Conservation (phyloP, 2,888 invertebrate genomes). For the Apocheima hispidaria region DNA sequence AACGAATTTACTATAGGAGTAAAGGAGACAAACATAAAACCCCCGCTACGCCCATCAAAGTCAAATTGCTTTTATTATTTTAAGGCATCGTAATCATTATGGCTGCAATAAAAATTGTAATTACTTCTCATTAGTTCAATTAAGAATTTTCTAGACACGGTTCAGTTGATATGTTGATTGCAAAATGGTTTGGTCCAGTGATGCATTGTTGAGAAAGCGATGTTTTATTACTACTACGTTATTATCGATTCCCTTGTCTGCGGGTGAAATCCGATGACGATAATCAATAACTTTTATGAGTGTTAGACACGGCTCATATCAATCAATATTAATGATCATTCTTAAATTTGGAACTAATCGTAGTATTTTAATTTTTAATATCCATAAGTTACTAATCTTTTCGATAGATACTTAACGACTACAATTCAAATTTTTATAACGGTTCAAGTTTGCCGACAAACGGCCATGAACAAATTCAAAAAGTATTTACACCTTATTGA, state of each 20-base stretch:
- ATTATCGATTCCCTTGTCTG: slow-evolving; percentile 70
- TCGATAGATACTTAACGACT: slow-evolving; percentile 61
- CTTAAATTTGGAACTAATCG: slow-evolving; percentile 81
- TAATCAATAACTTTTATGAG: slow-evolving; percentile 77
- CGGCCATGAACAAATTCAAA: slow-evolving; percentile 52
- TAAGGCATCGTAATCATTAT: slow-evolving; percentile 86
- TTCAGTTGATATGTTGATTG: slow-evolving; percentile 82
- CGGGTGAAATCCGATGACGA: slow-evolving; percentile 70
- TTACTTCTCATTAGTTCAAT: slow-evolving; percentile 86
- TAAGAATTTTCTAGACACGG: slow-evolving; percentile 86
- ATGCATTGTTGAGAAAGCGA: slow-evolving; percentile 76
- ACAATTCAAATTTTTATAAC: slow-evolving; percentile 57
- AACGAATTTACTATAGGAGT: slow-evolving; percentile 48
- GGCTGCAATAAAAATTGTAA: slow-evolving; percentile 85
- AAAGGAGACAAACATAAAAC: slow-evolving; percentile 68
- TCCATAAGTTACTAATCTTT: slow-evolving; percentile 70
- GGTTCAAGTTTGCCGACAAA: slow-evolving; percentile 54
- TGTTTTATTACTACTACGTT: slow-evolving; percentile 66
- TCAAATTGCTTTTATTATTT: slow-evolving; percentile 87
- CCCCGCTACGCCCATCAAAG: slow-evolving; percentile 81
- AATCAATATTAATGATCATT: slow-evolving; percentile 80
- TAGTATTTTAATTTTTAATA: slow-evolving; percentile 75
- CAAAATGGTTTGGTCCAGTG: slow-evolving; percentile 67
- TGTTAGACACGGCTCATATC: slow-evolving; percentile 80
- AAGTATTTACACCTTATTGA: slow-evolving; percentile 40